Evolutionary conservation across 2,797 vertebrate genomes (phyloP), one percentile per base, ranked within the genome.

Genomic region (Hemitrygon akajei): DNA sequence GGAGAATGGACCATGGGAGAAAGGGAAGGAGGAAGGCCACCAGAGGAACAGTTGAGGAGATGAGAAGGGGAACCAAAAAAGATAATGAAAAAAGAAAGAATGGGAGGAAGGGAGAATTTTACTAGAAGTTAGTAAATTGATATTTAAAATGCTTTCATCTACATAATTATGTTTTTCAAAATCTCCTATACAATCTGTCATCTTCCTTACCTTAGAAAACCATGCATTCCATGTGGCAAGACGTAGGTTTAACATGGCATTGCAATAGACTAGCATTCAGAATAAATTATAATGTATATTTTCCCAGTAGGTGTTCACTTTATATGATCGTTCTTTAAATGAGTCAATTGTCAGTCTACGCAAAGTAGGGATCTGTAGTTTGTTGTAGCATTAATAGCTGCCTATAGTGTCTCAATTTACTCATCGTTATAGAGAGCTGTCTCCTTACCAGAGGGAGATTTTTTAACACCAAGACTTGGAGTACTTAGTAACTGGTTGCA

Each of bases 371-470:
- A 58, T 76, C 76, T 76, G 7, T 37, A 75, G 27, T 56, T 12
- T 9, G 5, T 27, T 22, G 37, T 75, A 11, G 37, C 91, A 93
- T 76, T 30, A 93, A 56, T 14, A 11, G 22, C 37, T 69, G 40
- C 56, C 25, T 56, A 18, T 27, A 56, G 37, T 56, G 11, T 25
- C 30, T 75, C 91, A 56, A 76, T 93, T 76, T 93, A 30, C 7
- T 40, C 40, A 18, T 92, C 27, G 91, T 56, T 92, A 92, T 30
- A 30, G 91, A 92, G 69, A 76, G 91, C 22, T 75, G 71, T 22
- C 27, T 76, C 37, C 71, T 91, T 76, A 93, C 91, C 91, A 93
- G 47, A 58, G 71, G 40, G 73, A 76, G 40, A 93, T 76, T 93
- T 93, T 47, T 93, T 73, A 93, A 93, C 91, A 76, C 37, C 40